A percentile compares a stretch with the other conserved stretches of the same genome.
Conservation (phyloP, 92 coral and sea anemone genomes). For the Epizoanthus scotinus region DNA sequence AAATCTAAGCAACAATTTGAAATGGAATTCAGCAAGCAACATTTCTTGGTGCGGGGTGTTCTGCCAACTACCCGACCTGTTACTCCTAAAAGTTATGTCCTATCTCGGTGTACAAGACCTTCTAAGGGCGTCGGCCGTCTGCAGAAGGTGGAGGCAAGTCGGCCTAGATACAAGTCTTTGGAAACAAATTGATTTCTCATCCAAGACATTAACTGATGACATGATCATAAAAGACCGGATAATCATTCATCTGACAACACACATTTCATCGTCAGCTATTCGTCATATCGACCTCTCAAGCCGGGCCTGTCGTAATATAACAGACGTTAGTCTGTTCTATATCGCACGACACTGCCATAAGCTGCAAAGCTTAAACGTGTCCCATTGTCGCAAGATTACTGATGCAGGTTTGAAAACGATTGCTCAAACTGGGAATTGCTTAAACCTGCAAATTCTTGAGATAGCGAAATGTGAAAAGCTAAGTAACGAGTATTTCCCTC, state of each 20-base stretch:
- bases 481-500: slow-evolving; percentile 53
- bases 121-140: slow-evolving; percentile 63
- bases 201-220: slow-evolving; percentile 4
- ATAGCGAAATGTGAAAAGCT: slow-evolving; percentile 61
- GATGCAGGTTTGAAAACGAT: slow-evolving; percentile 73
- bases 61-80: slow-evolving; percentile 52
- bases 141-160: slow-evolving; percentile 73
- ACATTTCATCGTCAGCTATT: slow-evolving; percentile 49
- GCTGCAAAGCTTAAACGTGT: slow-evolving; percentile 54
- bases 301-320: slow-evolving; percentile 56
- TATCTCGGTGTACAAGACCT: slow-evolving; percentile 60
- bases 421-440: slow-evolving; percentile 52
- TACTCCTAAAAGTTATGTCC: slow-evolving; percentile 56
- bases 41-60: not conserved
- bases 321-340: slow-evolving; percentile 64
- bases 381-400: slow-evolving; percentile 62
- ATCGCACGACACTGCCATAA: slow-evolving; percentile 72
- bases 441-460: slow-evolving; percentile 60
- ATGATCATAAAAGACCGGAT: slow-evolving; percentile 51
- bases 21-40: slow-evolving; percentile 6
- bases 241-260: slow-evolving; percentile 52
- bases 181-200: slow-evolving; percentile 65
- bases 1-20: not conserved
- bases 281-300: slow-evolving; percentile 74
- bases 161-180: slow-evolving; percentile 71